Percentiles rank a stretch among this genome's conserved stretches.
Conservation (phyloP, 1,140 invertebrate genomes). For the Gryllus bimaculatus region DNA sequence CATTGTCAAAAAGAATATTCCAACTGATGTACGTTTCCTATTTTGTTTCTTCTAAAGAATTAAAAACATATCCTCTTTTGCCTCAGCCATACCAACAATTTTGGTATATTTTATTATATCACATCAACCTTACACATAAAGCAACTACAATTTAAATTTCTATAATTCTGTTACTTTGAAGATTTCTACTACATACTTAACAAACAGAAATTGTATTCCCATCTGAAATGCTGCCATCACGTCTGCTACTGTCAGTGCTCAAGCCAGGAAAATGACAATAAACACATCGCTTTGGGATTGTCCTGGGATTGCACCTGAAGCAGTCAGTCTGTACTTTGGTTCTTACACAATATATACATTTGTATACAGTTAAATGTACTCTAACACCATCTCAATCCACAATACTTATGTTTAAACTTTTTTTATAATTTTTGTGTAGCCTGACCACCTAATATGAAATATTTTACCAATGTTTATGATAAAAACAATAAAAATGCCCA, state of each 20-base stretch:
- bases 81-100: not conserved
- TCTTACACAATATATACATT: conserved; percentile 13
- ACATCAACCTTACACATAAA: conserved; percentile 40
- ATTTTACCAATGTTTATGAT: not conserved
- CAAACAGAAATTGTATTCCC: conserved; percentile 19
- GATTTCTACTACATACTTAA: conserved; percentile 18
- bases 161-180: conserved; percentile 20
- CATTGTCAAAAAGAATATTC: too few species aligned
- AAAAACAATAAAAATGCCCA: conserved; percentile 9
- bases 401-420: not conserved
- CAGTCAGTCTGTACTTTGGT: conserved; percentile 17
- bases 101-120: conserved; percentile 30
- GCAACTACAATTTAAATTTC: conserved; percentile 26
- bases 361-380: conserved; percentile 9
- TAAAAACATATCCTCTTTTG: not conserved
- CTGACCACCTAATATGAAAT: conserved; percentile 11
- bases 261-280: not conserved
- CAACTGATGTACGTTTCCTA: too few species aligned
- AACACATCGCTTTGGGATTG: conserved; percentile 10
- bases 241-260: not conserved
- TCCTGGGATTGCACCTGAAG: conserved; percentile 13
- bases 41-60: too few species aligned
- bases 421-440: conserved; percentile 8
- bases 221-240: not conserved
- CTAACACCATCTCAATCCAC: conserved; percentile 5